phyloP scores from a whole-genome alignment of 2,797 vertebrate species.

The Scomberomorus guttatus region DNA sequence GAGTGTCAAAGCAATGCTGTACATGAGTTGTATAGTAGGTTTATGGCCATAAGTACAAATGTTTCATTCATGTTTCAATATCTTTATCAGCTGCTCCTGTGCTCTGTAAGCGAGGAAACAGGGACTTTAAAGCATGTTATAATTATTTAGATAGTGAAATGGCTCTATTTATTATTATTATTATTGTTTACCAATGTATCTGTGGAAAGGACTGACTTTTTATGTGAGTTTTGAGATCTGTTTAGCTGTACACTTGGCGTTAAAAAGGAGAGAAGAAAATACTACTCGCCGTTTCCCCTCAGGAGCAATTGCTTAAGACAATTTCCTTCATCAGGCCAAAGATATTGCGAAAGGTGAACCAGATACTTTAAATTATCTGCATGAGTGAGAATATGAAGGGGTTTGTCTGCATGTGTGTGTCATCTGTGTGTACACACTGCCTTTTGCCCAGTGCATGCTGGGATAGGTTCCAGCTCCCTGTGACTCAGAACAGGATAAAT shows the following conservation, averaged over 20 bases:
- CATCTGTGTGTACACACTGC: background rate
- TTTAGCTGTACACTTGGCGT: background rate
- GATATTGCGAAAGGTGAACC: slow-evolving; percentile 1
- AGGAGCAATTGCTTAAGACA: background rate
- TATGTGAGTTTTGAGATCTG: background rate
- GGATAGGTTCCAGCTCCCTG: background rate
- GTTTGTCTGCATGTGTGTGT: background rate
- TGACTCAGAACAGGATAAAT: background rate
- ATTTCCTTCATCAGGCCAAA: background rate
- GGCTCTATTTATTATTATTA: background rate
- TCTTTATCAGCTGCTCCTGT: slow-evolving; percentile 6
- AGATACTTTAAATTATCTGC: background rate
- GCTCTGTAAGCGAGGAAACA: background rate
- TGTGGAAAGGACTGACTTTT: slow-evolving; percentile 6
- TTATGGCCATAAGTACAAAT: slow-evolving; percentile 14
- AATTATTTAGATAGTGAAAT: background rate
- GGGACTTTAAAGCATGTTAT: background rate
- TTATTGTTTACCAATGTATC: background rate
- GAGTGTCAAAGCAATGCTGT: slow-evolving; percentile 8
- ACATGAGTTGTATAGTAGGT: slow-evolving; percentile 7
- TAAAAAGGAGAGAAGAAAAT: background rate
- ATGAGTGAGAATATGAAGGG: background rate
- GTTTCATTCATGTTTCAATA: too few species aligned
- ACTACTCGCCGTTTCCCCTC: too few species aligned
- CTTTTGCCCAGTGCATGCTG: slow-evolving; percentile 6